Evolutionary conservation across 37 sponge, comb jelly and placozoan species (phyloP), one percentile per base, ranked within the genome.

Genomic region (Theonella swinhoei): DNA sequence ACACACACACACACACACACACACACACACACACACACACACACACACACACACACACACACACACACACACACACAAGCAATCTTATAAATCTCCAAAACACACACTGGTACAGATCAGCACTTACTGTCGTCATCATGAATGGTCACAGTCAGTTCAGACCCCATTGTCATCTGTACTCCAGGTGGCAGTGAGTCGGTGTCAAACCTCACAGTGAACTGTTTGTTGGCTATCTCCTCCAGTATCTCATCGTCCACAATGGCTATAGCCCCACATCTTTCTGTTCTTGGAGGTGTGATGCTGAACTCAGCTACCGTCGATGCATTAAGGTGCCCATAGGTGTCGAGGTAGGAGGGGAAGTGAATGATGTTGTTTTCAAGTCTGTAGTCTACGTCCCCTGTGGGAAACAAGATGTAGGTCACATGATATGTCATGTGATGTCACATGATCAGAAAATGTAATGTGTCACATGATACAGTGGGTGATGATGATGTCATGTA

Each of bases 11-110:
- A 85, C 89, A 84, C 82, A 86, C 77, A 85, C 78, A 59, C 89
- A 85, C 36, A 85, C 85, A 42, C 89, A 86, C 4, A 86, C 93
- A 30, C 90, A n/a, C n/a, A n/a, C n/a, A n/a, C n/a, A n/a, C n/a
- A n/a, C n/a, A n/a, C n/a, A n/a, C n/a, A n/a, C n/a, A n/a, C n/a
- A n/a, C n/a, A n/a, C n/a, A n/a, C n/a, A n/a, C n/a, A n/a, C n/a
- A n/a, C n/a, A n/a, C n/a, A n/a, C n/a, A n/a, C n/a, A n/a, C n/a
- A n/a, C n/a, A n/a, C n/a, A n/a, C n/a, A n/a, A n/a, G n/a, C n/a
- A n/a, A n/a, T n/a, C n/a, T n/a, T n/a, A n/a, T n/a, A n/a, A n/a
- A n/a, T n/a, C n/a, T n/a, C n/a, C n/a, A n/a, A n/a, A n/a, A n/a
- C n/a, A n/a, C n/a, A n/a, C n/a, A n/a, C n/a, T n/a, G n/a, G n/a